Conservation (phyloP, 2,113 vertebrate genomes). For the Otis tarda region DNA sequence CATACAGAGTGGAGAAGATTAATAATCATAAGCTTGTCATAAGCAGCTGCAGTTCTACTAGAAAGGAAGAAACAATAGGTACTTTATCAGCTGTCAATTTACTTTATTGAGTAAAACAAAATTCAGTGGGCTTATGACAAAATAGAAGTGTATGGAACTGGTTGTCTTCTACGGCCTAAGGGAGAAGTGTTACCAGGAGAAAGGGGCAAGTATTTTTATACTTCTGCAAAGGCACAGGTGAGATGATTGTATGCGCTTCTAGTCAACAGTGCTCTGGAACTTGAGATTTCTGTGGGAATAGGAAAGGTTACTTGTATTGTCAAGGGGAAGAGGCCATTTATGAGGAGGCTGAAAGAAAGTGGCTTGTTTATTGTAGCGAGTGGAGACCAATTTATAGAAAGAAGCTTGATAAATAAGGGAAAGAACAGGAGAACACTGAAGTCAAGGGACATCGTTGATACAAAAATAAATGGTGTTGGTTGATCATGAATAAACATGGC, state of each 20-base stretch:
- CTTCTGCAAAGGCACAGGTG: background rate
- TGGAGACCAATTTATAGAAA: background rate
- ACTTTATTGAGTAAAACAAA: background rate
- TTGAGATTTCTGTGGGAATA: background rate
- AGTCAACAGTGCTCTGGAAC: background rate
- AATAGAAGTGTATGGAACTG: background rate
- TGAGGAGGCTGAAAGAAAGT: background rate
- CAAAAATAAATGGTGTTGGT: background rate
- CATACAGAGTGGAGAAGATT: background rate
- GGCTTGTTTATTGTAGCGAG: background rate
- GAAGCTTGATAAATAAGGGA: background rate
- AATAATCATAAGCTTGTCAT: background rate
- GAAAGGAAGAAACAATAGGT: background rate
- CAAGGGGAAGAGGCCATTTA: background rate
- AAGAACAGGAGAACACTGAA: background rate
- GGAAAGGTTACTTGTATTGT: background rate
- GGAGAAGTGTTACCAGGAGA: background rate
- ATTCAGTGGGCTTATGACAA: background rate
- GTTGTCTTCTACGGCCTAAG: accelerated
- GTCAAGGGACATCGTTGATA: background rate
- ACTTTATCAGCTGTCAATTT: background rate
- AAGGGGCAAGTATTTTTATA: background rate
- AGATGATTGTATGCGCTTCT: background rate
- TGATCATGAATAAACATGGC: background rate
- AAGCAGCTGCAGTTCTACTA: background rate